Conservation (phyloP, 2,888 invertebrate species). For the Plebejus argus region DNA sequence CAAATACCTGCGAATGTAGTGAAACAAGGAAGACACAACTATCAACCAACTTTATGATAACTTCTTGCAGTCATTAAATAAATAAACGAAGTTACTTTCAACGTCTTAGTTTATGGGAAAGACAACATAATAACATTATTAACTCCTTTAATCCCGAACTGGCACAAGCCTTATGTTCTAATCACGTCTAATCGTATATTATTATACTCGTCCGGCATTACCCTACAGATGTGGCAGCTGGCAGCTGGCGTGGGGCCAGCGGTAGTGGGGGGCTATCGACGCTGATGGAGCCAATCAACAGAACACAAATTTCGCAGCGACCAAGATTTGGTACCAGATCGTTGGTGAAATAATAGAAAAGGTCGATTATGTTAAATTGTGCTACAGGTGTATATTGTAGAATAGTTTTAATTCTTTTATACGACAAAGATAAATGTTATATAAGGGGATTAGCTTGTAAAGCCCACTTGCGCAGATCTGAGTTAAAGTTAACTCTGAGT, state of each 20-base stretch:
- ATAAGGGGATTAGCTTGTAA: no score
- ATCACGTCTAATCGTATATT: not conserved
- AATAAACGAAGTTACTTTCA: no score
- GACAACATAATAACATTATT: no score
- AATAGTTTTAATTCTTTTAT: not conserved
- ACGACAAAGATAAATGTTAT: no score
- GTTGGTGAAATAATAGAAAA: not conserved
- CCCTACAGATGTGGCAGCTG: not conserved
- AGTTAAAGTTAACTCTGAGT: no score
- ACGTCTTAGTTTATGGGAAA: no score
- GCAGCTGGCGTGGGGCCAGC: not conserved
- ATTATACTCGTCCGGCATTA: not conserved
- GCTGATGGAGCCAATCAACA: not conserved
- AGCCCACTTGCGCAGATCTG: no score
- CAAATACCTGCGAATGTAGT: no score
- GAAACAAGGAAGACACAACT: no score
- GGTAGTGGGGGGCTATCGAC: not conserved
- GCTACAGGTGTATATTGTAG: not conserved
- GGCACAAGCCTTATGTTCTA: not conserved
- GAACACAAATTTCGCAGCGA: not conserved
- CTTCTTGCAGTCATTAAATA: no score
- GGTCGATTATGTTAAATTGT: not conserved
- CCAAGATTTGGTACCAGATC: not conserved
- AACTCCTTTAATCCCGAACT: not conserved
- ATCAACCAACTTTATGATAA: no score